phyloP scores from a whole-genome alignment of 1,140 invertebrate genomes.

The Ceratoteleas bidentatus region DNA sequence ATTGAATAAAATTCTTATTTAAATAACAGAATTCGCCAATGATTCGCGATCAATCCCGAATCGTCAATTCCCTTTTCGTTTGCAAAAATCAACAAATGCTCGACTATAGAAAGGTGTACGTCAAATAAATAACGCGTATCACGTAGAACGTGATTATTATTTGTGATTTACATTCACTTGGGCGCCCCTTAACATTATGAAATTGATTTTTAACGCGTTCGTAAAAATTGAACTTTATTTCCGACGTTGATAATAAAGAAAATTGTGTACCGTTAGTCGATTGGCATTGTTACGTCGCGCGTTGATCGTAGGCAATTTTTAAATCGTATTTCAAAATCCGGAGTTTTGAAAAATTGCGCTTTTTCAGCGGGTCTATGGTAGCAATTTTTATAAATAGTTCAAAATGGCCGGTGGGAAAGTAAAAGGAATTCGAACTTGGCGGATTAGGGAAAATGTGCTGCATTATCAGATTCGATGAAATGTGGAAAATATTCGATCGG shows the following conservation, averaged over 20 bases:
- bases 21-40: too few relatives aligned
- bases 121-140: slow-evolving; percentile 12
- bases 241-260: slow-evolving; percentile 4
- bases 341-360: too few relatives aligned
- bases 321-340: too few relatives aligned
- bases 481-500: slow-evolving; percentile 21
- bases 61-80: neutral
- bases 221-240: slow-evolving; percentile 21
- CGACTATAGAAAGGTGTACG: slow-evolving; percentile 5
- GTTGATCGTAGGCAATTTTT: too few relatives aligned
- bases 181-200: neutral
- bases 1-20: too few relatives aligned
- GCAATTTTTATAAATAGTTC: too few relatives aligned
- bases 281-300: too few relatives aligned
- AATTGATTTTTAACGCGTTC: slow-evolving; percentile 10
- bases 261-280: neutral
- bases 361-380: too few relatives aligned
- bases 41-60: too few relatives aligned
- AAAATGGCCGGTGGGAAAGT: too few relatives aligned
- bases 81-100: slow-evolving; percentile 1
- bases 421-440: too few relatives aligned
- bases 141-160: slow-evolving; percentile 19
- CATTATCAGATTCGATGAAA: slow-evolving; percentile 20
- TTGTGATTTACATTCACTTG: slow-evolving; percentile 13
- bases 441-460: slow-evolving; percentile 5